phyloP scores from a whole-genome alignment of 2,888 invertebrate genomes.

The Malthinus flaveolus region DNA sequence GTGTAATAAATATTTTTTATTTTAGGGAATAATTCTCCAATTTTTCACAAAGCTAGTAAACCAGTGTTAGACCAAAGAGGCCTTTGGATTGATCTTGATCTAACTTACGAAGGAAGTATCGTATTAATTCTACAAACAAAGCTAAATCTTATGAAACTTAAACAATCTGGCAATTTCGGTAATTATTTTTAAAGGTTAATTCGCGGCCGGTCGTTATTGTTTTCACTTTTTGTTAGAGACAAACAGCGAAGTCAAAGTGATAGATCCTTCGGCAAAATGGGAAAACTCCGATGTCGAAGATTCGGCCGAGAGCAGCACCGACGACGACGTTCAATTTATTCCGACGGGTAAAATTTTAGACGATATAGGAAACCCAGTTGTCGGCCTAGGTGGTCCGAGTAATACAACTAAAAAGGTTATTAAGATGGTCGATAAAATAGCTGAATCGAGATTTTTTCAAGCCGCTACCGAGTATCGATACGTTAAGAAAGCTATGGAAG shows the following conservation, averaged over 20 bases:
- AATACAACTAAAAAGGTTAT: constrained; percentile 69
- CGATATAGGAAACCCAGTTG: constrained; percentile 22
- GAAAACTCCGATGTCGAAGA: constrained; percentile 79
- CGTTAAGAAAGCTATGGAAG: constrained; percentile 87
- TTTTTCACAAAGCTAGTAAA: constrained; percentile 63
- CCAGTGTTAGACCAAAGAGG: constrained; percentile 81
- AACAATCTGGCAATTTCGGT: constrained; percentile 42
- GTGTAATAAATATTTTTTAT: too few relatives aligned
- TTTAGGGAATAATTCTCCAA: constrained; percentile 61
- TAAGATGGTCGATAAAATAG: constrained; percentile 81
- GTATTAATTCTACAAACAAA: constrained; percentile 86
- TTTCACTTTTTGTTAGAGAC: too few relatives aligned
- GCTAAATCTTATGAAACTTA: constrained; percentile 77
- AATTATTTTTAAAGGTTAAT: background rate
- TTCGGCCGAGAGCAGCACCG: constrained; percentile 78
- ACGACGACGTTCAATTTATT: constrained; percentile 59
- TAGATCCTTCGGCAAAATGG: constrained; percentile 58
- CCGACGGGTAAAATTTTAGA: constrained; percentile 23
- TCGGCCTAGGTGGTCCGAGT: constrained; percentile 31
- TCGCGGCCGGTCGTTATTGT: too few relatives aligned
- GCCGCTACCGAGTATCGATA: constrained; percentile 86
- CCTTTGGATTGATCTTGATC: constrained; percentile 84
- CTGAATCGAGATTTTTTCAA: constrained; percentile 86
- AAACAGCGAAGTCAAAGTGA: constrained; percentile 20
- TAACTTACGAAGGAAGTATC: constrained; percentile 77